Conservation (phyloP, 2,888 invertebrate genomes). For the Sinhomidia bicolor region DNA sequence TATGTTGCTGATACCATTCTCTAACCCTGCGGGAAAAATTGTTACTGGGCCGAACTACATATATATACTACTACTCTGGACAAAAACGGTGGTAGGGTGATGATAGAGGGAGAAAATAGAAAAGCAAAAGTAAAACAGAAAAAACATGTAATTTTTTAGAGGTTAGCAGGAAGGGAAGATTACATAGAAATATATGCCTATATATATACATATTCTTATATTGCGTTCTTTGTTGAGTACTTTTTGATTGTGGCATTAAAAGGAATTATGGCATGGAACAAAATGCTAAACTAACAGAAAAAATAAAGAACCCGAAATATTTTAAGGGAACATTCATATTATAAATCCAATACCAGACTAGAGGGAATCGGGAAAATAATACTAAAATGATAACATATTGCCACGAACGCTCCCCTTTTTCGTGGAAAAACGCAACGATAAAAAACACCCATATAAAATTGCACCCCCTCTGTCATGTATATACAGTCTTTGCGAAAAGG, state of each 20-base stretch:
- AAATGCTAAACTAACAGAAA: not conserved
- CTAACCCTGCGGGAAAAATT: too few relatives aligned
- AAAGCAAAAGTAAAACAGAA: not conserved
- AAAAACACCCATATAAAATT: not conserved
- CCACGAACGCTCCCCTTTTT: not conserved
- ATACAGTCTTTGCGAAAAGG: not conserved
- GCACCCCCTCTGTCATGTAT: not conserved
- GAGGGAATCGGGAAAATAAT: too few relatives aligned
- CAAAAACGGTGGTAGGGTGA: not conserved
- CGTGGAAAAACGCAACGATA: not conserved
- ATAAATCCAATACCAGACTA: too few relatives aligned
- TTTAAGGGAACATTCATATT: not conserved
- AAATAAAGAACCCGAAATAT: not conserved
- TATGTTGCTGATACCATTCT: too few relatives aligned
- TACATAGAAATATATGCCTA: too few relatives aligned
- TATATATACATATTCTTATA: too few relatives aligned
- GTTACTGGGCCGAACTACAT: too few relatives aligned
- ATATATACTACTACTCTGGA: too few relatives aligned
- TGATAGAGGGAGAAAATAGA: not conserved
- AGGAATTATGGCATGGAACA: not conserved
- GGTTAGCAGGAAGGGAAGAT: not conserved
- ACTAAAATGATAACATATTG: too few relatives aligned
- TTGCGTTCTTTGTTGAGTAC: too few relatives aligned
- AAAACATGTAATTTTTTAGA: not conserved
- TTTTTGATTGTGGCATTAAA: slow-evolving; percentile 1